These are phyloP conservation scores for Corythaeola cristata DNA, from an alignment of 2,113 vertebrate species.

Conservation along the genomic window DNA sequence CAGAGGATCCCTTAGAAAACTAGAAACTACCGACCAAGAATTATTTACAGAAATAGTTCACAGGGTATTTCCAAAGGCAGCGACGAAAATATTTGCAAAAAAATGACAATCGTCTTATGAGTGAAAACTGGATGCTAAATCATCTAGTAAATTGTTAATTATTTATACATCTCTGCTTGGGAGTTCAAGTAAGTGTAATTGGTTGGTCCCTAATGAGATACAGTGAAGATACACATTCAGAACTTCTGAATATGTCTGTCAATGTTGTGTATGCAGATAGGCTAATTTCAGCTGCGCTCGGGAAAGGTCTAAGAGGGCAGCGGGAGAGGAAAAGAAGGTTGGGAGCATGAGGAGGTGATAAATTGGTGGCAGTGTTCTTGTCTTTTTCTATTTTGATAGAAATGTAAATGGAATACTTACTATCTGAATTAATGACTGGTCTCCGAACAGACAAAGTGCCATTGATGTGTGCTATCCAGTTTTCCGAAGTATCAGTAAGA, in stretches of 20 bases:
- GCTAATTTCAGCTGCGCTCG: background rate
- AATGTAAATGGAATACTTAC: slow-evolving; percentile 32
- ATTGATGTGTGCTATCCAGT: background rate
- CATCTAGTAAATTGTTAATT: slow-evolving; percentile 9
- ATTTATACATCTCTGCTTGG: background rate
- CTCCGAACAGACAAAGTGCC: background rate
- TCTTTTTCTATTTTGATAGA: slow-evolving; percentile 16
- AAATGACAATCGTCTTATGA: background rate
- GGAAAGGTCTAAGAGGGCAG: background rate
- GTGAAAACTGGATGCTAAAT: background rate
- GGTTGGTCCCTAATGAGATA: background rate
- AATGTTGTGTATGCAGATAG: background rate
- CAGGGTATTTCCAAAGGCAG: background rate
- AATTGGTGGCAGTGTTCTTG: background rate
- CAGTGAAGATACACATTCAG: background rate
- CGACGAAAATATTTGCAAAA: background rate
- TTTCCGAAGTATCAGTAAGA: background rate
- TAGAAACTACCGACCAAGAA: background rate
- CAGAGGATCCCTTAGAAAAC: background rate
- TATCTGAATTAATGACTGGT: slow-evolving; percentile 15
- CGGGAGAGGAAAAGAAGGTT: background rate
- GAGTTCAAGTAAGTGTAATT: slow-evolving; percentile 15
- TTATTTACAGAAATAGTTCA: slow-evolving; percentile 2
- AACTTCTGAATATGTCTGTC: background rate
- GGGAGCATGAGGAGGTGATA: background rate